Evolutionary conservation across 1,140 invertebrate species (phyloP).

Genomic region (Cryptotermes secundus): DNA sequence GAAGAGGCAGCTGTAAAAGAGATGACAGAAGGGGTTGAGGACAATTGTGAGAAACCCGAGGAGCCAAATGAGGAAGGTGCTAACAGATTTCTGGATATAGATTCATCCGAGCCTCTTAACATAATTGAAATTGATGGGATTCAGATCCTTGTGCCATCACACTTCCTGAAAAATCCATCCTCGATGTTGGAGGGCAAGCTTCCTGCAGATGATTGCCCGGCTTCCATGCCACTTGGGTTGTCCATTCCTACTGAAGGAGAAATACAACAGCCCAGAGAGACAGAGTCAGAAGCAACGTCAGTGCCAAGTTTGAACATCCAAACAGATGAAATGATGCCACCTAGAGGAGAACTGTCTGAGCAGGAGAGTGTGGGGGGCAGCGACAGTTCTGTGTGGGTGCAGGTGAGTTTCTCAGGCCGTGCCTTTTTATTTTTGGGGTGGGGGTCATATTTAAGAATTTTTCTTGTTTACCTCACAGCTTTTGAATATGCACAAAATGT

Average conservation of each 20-base stretch:
- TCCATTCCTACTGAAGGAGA: not conserved
- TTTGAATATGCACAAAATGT: no score
- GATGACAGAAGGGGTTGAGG: not conserved
- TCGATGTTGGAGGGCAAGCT: not conserved
- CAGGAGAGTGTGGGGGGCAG: constrained; percentile 79
- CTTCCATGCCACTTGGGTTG: not conserved
- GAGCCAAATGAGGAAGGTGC: not conserved
- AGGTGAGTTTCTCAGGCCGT: constrained; percentile 41
- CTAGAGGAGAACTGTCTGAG: constrained; percentile 75
- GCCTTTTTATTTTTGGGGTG: no score
- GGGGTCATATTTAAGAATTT: no score
- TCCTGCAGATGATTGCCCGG: not conserved
- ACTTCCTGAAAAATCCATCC: constrained; percentile 38
- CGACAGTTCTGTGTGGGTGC: constrained; percentile 61
- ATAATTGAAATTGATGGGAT: constrained; percentile 53
- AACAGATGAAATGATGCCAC: constrained; percentile 80
- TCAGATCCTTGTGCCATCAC: constrained; percentile 51
- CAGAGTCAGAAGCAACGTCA: constrained; percentile 13
- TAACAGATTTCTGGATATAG: not conserved
- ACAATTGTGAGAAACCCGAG: not conserved
- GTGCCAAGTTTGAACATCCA: constrained; percentile 59
- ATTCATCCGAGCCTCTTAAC: constrained; percentile 49
- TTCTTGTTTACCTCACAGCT: no score
- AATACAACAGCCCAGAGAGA: not conserved
- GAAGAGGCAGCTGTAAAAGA: not conserved